Percentiles rank a stretch among this genome's conserved stretches.
These are phyloP conservation scores for Camponotus fellah DNA, from an alignment of 2,888 invertebrate species.

Conservation along the genomic window DNA sequence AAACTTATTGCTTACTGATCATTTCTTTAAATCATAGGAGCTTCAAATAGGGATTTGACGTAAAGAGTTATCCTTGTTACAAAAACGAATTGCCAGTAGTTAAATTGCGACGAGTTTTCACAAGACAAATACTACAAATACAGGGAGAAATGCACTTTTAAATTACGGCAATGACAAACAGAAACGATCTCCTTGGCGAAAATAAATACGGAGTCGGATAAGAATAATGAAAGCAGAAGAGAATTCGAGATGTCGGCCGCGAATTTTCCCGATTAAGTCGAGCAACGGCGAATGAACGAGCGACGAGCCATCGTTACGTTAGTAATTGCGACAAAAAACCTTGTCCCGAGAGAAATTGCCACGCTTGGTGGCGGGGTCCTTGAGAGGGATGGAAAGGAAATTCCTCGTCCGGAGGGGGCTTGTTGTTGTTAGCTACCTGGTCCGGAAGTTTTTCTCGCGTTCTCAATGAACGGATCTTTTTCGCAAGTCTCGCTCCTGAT, in stretches of 20 bases:
- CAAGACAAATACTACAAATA: not conserved
- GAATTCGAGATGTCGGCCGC: slow-evolving; percentile 26
- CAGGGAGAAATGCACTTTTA: not conserved
- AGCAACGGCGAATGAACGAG: slow-evolving; percentile 26
- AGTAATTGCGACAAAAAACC: slow-evolving; percentile 38
- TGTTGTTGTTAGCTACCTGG: slow-evolving; percentile 65
- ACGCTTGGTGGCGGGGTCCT: slow-evolving; percentile 36
- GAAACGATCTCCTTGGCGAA: slow-evolving; percentile 3
- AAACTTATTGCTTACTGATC: not conserved
- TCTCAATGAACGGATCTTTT: slow-evolving; percentile 22
- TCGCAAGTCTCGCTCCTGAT: slow-evolving; percentile 38
- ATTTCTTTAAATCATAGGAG: not conserved
- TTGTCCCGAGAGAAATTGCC: slow-evolving; percentile 39
- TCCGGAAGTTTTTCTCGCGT: slow-evolving; percentile 61
- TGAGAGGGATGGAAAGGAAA: slow-evolving; percentile 33
- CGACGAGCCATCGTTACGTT: slow-evolving; percentile 47
- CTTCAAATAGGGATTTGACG: not conserved
- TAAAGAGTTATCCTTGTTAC: not conserved
- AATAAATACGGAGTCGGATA: slow-evolving; percentile 18
- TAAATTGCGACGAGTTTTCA: not conserved
- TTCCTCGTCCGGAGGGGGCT: slow-evolving; percentile 45
- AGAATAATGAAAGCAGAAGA: slow-evolving; percentile 10
- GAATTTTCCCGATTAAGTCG: slow-evolving; percentile 40
- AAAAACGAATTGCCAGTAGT: not conserved
- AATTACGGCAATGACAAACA: not conserved